Conservation (phyloP, 2,888 invertebrate species). For the Chromoteleia sp. region DNA sequence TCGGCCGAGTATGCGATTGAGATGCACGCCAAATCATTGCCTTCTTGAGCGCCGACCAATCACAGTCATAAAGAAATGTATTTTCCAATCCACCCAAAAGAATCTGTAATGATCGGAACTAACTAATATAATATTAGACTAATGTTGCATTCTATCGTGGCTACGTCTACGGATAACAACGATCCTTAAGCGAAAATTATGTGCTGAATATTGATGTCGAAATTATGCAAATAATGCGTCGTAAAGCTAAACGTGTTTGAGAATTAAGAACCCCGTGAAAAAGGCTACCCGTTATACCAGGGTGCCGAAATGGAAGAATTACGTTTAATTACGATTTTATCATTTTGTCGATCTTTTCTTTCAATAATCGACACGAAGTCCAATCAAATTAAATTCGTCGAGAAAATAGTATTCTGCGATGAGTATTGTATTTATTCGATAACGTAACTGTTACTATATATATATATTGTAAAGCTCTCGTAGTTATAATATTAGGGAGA, state of each 20-base stretch:
- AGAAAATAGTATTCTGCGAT: no score
- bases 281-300: constrained; percentile 7
- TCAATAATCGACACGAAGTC: no score
- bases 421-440: no score
- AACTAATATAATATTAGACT: constrained; percentile 60
- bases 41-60: constrained; percentile 43
- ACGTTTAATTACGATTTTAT: no score
- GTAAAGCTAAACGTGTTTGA: not conserved
- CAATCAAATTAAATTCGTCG: no score
- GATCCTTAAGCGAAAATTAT: constrained; percentile 27
- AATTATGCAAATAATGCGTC: constrained; percentile 38
- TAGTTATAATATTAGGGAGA: no score
- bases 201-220: constrained; percentile 41
- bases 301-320: constrained; percentile 9
- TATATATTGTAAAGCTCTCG: no score
- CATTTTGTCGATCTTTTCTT: no score
- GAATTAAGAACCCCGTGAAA: constrained; percentile 26
- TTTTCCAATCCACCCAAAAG: constrained; percentile 50
- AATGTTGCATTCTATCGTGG: constrained; percentile 43
- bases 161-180: constrained; percentile 1
- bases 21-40: constrained; percentile 67
- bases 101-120: constrained; percentile 54
- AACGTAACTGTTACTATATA: no score
- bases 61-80: constrained; percentile 29
- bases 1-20: constrained; percentile 39